These are phyloP conservation scores for Chelonus insularis DNA, from an alignment of 1,140 invertebrate species.

Conservation along the genomic window DNA sequence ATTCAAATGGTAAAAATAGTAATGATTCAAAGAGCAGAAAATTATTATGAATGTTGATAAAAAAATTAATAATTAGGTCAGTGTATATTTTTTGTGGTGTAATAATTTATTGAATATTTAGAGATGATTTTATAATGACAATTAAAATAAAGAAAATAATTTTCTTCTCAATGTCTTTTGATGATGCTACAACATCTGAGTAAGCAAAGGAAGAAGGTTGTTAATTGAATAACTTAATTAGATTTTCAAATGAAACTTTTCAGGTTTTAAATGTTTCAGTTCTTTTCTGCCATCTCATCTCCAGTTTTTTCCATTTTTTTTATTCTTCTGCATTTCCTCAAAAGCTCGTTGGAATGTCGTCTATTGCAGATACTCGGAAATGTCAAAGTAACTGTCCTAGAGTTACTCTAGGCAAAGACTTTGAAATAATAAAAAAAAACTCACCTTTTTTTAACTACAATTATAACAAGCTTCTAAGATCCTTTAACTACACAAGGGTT, in stretches of 20 bases:
- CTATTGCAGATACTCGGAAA: not conserved
- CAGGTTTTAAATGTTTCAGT: slow-evolving; percentile 35
- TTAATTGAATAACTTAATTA: slow-evolving; percentile 51
- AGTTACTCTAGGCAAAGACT: not conserved
- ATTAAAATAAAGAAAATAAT: too few relatives aligned
- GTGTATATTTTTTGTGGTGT: too few relatives aligned
- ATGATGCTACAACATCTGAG: slow-evolving; percentile 1
- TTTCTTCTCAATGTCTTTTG: too few relatives aligned
- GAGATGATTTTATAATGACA: too few relatives aligned
- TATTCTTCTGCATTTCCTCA: slow-evolving; percentile 16
- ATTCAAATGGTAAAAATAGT: too few relatives aligned
- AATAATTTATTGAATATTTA: too few relatives aligned
- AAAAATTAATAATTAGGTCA: too few relatives aligned
- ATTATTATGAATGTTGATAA: too few relatives aligned
- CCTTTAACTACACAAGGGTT: slow-evolving; percentile 25
- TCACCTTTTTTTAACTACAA: not conserved
- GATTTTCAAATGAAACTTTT: slow-evolving; percentile 44
- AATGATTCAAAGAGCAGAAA: too few relatives aligned
- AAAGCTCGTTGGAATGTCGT: not conserved
- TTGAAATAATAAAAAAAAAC: not conserved
- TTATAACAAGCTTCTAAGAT: not conserved
- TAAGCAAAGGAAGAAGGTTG: slow-evolving; percentile 16
- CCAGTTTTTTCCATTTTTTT: not conserved
- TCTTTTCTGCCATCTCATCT: not conserved
- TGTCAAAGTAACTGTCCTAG: not conserved